Evolutionary conservation across 1,140 invertebrate species (phyloP), one percentile per base, ranked within the genome.

Genomic region (Neuroterus valhalla): DNA sequence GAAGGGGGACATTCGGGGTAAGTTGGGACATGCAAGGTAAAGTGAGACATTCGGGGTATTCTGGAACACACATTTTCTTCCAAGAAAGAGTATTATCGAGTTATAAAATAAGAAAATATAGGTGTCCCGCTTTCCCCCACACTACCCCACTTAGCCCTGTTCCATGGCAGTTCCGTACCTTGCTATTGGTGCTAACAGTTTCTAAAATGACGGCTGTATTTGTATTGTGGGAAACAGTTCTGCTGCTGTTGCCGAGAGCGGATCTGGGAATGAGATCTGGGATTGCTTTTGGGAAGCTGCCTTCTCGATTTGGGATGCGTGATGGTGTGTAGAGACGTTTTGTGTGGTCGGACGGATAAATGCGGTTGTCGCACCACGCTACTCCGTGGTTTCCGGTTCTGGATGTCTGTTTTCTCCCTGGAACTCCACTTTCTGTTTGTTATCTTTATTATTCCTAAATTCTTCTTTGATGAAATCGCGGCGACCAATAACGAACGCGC

Each of bases 181-280:
- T 82, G 81, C 80, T 84, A 89, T 86, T 84, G 88, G 86, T 89
- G 89, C 89, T 90, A 90, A 90, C 89, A 89, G 78, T 90, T 89
- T 86, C 83, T 81, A 78, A 84, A 87, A 85, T 88, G 85, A 86
- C 83, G 85, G 81, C 85, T 85, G 85, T 86, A 84, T 85, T 82
- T 84, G 77, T 85, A 83, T 84, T 85, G 87, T 84, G 87, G 84
- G 70, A 82, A 83, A 80, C 76, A 84, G 82, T 80, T 75, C 80
- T 79, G 74, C 75, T 80, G 82, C 68, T 84, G 85, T 77, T 82
- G 82, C 71, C 78, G 76, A 81, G 66, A 79, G 70, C 79, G 73
- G 72, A 78, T 72, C 78, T 70, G 81, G 55, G 73, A 78, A 78
- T 76, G 78, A 71, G 76, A 77, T 74, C 80, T 74, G 77, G 78